These are phyloP conservation scores for Hyla sarda DNA, from an alignment of 2,113 vertebrate species.

Conservation along the genomic window DNA sequence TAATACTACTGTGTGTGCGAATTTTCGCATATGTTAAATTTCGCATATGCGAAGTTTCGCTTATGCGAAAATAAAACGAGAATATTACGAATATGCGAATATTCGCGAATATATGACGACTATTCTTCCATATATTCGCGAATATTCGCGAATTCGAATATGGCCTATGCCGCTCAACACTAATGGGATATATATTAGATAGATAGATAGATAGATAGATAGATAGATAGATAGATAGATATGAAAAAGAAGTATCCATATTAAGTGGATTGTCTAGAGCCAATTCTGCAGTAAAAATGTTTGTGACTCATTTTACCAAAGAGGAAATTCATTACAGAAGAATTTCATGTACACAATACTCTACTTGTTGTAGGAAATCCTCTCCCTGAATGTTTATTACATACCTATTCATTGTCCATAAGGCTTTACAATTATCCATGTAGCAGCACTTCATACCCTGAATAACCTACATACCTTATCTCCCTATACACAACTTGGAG, in stretches of 20 bases:
- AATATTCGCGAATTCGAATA: too few species aligned
- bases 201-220: neutral
- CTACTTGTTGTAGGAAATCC: slow-evolving; percentile 60
- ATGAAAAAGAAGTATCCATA: neutral
- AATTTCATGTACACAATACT: slow-evolving; percentile 59
- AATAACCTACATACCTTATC: neutral
- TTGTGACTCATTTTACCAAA: slow-evolving; percentile 68
- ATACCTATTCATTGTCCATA: slow-evolving; percentile 29
- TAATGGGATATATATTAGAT: too few species aligned
- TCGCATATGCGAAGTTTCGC: too few species aligned
- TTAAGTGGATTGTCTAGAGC: neutral
- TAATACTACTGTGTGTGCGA: too few species aligned
- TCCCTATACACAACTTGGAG: neutral
- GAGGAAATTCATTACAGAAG: slow-evolving; percentile 63
- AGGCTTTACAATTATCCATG: slow-evolving; percentile 7
- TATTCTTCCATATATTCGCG: too few species aligned
- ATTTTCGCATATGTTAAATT: too few species aligned
- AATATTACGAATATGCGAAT: too few species aligned
- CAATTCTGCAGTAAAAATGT: slow-evolving; percentile 59
- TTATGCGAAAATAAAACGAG: too few species aligned
- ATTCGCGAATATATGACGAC: too few species aligned
- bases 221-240: neutral
- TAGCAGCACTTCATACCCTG: neutral
- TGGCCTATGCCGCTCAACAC: too few species aligned
- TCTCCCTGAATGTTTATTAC: slow-evolving; percentile 63